These are phyloP conservation scores for Phoebastria nigripes DNA, from an alignment of 2,797 vertebrate species.

Conservation along the genomic window DNA sequence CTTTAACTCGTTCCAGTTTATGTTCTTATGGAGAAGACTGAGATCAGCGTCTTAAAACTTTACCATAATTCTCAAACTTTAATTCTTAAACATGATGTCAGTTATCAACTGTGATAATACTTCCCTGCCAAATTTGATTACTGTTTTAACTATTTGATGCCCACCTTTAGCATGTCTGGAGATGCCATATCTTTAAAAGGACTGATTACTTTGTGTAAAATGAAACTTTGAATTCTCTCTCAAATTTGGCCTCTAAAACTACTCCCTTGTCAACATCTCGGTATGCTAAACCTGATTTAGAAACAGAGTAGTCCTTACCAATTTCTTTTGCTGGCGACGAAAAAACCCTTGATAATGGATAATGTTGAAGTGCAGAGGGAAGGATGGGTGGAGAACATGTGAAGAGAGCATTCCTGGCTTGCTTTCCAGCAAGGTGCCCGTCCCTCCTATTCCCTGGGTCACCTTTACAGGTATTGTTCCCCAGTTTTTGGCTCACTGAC, in stretches of 20 bases:
- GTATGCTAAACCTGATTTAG: not conserved
- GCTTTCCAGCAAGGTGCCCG: not conserved
- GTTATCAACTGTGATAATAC: not conserved
- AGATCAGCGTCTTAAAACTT: not conserved
- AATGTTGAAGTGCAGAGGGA: not conserved
- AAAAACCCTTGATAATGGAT: rapidly evolving
- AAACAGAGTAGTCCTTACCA: not conserved
- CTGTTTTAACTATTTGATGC: not conserved
- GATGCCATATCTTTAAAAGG: not conserved
- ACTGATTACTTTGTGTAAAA: not conserved
- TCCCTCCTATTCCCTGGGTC: not conserved
- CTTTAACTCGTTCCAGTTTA: not conserved
- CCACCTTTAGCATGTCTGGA: not conserved
- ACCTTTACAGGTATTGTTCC: not conserved
- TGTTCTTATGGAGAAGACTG: not conserved
- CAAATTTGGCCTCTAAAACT: not conserved
- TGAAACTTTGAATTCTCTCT: not conserved
- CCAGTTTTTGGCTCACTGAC: not conserved
- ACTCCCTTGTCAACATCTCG: not conserved
- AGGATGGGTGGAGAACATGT: not conserved
- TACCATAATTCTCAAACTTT: not conserved
- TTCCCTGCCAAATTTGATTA: not conserved
- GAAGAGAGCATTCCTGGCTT: not conserved
- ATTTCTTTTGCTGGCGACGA: not conserved
- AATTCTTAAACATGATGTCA: not conserved